phyloP scores from a whole-genome alignment of 2,888 invertebrate species.

The Drosophila subsilvestris region DNA sequence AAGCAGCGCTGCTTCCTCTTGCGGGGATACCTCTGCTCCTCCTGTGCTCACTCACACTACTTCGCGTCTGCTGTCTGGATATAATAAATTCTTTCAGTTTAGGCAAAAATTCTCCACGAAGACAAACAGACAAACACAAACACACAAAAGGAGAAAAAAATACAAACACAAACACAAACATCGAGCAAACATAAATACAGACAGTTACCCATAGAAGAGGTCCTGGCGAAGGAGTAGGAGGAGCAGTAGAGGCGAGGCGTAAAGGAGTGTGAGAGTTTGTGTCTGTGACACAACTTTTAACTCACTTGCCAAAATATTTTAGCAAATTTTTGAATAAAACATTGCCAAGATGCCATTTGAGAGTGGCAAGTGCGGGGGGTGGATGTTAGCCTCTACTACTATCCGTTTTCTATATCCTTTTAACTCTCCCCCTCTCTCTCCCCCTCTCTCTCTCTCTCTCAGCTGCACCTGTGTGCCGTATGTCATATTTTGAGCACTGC shows the following conservation, averaged over 20 bases:
- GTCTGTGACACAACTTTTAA: conserved; percentile 73
- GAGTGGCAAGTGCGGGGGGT: too few species aligned
- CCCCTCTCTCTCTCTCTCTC: background rate
- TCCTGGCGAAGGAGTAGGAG: background rate
- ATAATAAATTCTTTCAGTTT: conserved; percentile 79
- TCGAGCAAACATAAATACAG: conserved; percentile 63
- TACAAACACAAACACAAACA: conserved; percentile 38
- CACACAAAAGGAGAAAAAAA: conserved; percentile 35
- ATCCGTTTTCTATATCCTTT: too few species aligned
- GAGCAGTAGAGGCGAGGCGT: conserved; percentile 13
- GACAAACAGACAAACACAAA: conserved; percentile 50
- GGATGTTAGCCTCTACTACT: background rate
- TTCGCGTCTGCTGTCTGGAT: conserved; percentile 42
- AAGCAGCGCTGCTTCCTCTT: conserved; percentile 58
- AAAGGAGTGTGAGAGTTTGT: conserved; percentile 36
- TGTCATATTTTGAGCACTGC: conserved; percentile 10
- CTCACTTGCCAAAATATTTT: conserved; percentile 76
- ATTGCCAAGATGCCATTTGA: conserved; percentile 62
- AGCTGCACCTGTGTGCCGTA: background rate
- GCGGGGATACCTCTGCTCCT: background rate
- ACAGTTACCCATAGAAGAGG: conserved; percentile 18
- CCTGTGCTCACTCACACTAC: conserved; percentile 11
- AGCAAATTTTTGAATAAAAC: conserved; percentile 77
- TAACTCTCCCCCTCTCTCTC: conserved; percentile 1
- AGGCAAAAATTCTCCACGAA: conserved; percentile 66